A percentile compares a stretch with the other conserved stretches of the same genome.
Evolutionary conservation across 2,888 invertebrate genomes (phyloP).

Genomic region (Chaitophorus viminalis): DNA sequence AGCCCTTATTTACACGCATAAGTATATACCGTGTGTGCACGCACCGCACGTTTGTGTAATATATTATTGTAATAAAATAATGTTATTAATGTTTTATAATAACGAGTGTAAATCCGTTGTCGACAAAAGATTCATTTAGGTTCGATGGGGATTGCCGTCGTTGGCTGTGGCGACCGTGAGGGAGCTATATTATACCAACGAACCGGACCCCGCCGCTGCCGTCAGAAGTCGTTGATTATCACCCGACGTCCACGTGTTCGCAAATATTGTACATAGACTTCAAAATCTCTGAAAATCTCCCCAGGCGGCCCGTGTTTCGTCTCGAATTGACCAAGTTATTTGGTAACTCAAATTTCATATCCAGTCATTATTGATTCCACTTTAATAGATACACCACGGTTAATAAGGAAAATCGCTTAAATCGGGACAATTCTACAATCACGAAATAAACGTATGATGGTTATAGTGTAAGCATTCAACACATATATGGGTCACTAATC

Average conservation of each 20-base stretch:
- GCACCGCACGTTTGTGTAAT: neutral
- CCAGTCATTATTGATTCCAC: no score
- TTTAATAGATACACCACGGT: no score
- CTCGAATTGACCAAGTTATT: no score
- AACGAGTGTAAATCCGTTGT: constrained; percentile 26
- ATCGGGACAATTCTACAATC: no score
- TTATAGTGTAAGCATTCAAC: no score
- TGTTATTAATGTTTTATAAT: neutral
- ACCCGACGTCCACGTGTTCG: no score
- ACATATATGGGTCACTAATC: no score
- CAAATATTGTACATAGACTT: no score
- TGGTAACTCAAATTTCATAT: no score
- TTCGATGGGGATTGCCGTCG: constrained; percentile 45
- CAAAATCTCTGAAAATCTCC: no score
- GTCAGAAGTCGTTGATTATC: neutral
- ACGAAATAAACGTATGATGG: no score
- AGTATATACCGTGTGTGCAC: neutral
- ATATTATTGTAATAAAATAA: constrained; percentile 8
- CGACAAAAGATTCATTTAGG: constrained; percentile 38
- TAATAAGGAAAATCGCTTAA: no score
- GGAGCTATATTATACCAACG: neutral
- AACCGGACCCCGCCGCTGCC: neutral
- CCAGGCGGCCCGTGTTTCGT: neutral
- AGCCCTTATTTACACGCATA: neutral
- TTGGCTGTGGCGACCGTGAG: neutral